Evolutionary conservation across 2,113 vertebrate genomes (phyloP), one percentile per base, ranked within the genome.

Genomic region (Mesembrinibis cayennensis): DNA sequence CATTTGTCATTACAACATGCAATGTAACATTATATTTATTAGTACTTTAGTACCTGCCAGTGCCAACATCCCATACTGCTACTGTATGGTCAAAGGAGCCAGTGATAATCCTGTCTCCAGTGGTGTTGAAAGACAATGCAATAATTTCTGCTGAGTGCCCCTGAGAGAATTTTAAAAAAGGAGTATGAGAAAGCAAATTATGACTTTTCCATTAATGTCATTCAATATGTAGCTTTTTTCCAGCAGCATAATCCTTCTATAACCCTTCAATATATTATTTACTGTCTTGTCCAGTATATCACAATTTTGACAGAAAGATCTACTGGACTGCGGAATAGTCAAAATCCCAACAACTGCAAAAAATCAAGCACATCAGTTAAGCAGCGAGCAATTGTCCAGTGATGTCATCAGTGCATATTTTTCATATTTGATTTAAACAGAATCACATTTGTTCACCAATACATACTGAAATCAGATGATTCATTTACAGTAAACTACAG

Each of bases 1-100:
- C 29, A 59, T 70, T 92, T 79, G 18, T 49, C 65, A 74, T 70
- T 69, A 89, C 87, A 91, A 27, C 19, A 89, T 20, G 15, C 19
- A 65, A 87, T 53, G n/a, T 58, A 70, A 88, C 78, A 67, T 66
- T 2, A 32, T 52, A 29, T 49, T 91, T 93, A 63, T 78, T 63
- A 90, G 61, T 80, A 40, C 34, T 84, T 87, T 30, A 89, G 50
- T 98, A 99, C 99, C 99, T 99, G 97, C 99, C 98, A 70, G 98
- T 98, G 73, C 95, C 96, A 95, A 99, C 97, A n/a, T 99, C 99
- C 99, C 99, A 99, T 42, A 99, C 97, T 34, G 79, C 97, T 47
- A 98, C 99, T 2, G 99, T 99, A 76, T 99, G 98, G 97, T 99
- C 99, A 90, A 99, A 99, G 50, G 99, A 99, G 63, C 99, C 99